These are phyloP conservation scores for Carposina sasakii DNA, from an alignment of 1,140 invertebrate genomes.

Conservation along the genomic window DNA sequence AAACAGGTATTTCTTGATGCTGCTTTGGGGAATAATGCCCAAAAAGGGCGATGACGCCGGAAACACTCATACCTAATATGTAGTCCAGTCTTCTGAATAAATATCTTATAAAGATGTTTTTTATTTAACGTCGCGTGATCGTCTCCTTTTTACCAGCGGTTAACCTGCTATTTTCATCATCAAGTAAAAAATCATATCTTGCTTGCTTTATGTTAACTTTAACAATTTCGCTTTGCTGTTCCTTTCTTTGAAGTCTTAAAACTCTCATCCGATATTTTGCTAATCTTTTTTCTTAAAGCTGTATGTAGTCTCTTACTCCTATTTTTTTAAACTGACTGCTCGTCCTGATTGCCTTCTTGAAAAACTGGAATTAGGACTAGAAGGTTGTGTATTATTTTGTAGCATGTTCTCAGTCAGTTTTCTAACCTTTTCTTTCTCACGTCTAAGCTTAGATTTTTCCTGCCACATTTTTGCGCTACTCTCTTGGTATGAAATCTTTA, in stretches of 20 bases:
- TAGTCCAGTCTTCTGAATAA: constrained; percentile 16
- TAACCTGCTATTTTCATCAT: constrained; percentile 12
- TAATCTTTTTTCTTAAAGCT: background rate
- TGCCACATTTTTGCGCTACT: constrained; percentile 1
- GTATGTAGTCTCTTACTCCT: background rate
- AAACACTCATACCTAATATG: constrained; percentile 24
- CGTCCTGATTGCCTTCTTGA: background rate
- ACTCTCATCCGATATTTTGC: constrained; percentile 4
- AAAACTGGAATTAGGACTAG: background rate
- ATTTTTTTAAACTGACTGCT: background rate
- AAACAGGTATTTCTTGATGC: constrained; percentile 17
- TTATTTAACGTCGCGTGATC: constrained; percentile 17
- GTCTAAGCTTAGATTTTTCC: constrained; percentile 3
- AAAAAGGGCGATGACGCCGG: constrained; percentile 18
- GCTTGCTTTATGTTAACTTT: constrained; percentile 1
- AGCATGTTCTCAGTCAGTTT: background rate
- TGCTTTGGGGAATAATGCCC: constrained; percentile 18
- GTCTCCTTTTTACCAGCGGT: constrained; percentile 18
- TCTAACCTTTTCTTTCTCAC: constrained; percentile 5
- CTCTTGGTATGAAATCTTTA: background rate
- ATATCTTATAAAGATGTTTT: constrained; percentile 19
- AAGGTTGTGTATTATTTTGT: background rate
- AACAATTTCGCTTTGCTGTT: background rate
- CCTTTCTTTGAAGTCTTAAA: background rate
- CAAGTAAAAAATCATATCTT: constrained; percentile 3